Evolutionary conservation across 1,140 invertebrate genomes (phyloP).

Genomic region (Aphis craccivora): DNA sequence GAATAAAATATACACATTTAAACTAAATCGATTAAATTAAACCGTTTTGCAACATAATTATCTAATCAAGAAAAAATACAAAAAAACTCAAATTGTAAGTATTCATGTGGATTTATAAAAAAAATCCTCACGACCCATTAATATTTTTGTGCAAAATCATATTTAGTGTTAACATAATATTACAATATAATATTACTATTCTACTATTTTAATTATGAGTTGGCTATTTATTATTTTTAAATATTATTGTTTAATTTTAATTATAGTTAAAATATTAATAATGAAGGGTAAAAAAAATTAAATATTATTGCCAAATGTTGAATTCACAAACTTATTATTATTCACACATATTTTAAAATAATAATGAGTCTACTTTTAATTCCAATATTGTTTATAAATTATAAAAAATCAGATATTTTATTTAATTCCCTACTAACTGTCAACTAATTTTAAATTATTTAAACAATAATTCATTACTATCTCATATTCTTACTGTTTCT

Average conservation of each 20-base stretch:
- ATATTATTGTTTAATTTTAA: background rate
- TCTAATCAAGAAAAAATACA: background rate
- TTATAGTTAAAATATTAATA: background rate
- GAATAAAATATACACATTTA: background rate
- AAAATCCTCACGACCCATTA: background rate
- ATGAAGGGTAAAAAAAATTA: background rate
- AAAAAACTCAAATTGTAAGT: background rate
- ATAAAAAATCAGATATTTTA: background rate
- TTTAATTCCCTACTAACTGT: background rate
- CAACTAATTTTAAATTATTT: background rate
- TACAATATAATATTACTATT: background rate
- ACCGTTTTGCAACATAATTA: background rate
- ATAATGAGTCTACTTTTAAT: background rate
- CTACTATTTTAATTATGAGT: background rate
- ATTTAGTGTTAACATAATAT: background rate
- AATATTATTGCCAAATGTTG: background rate
- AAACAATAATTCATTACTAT: background rate
- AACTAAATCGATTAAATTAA: too few species aligned
- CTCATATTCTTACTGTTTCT: too few species aligned
- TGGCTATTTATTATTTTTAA: background rate
- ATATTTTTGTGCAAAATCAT: background rate
- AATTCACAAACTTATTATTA: background rate
- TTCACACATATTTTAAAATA: background rate
- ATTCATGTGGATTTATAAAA: background rate
- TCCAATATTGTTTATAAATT: background rate